These are phyloP conservation scores for Eulemur rubriventer DNA, from an alignment of 2,797 vertebrate species.

Conservation along the genomic window DNA sequence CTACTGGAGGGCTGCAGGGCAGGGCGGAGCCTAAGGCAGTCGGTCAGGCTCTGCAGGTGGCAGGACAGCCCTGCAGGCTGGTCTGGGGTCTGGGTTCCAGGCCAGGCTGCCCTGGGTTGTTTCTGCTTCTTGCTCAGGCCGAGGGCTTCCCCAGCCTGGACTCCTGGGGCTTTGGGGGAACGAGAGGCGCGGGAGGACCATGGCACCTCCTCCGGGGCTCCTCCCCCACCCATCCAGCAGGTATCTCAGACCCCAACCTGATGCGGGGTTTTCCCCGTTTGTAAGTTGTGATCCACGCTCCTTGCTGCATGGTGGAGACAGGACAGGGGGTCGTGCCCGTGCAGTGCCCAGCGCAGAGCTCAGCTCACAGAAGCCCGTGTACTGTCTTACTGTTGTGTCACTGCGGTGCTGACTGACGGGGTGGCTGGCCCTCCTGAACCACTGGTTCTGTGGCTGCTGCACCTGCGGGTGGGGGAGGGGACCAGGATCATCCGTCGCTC, in stretches of 20 bases:
- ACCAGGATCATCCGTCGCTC: too few relatives aligned
- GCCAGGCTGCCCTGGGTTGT: background rate
- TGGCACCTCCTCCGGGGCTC: background rate
- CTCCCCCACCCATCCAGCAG: fast-evolving
- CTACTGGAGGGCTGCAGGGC: background rate
- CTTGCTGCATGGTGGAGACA: fast-evolving
- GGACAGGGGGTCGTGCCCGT: fast-evolving
- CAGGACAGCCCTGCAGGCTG: background rate
- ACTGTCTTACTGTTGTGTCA: fast-evolving
- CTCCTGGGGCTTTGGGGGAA: background rate
- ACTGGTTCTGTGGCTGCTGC: background rate
- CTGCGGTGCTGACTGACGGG: fast-evolving
- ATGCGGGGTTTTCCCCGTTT: fast-evolving
- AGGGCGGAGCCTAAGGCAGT: background rate
- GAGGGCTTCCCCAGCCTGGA: background rate
- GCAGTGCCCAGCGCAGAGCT: fast-evolving
- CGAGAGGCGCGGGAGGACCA: too few relatives aligned
- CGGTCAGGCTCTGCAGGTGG: background rate
- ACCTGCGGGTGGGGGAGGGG: too few relatives aligned
- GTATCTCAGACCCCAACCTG: background rate
- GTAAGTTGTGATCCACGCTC: fast-evolving
- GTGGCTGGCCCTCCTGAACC: background rate
- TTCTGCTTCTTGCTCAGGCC: background rate
- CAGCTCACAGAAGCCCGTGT: fast-evolving
- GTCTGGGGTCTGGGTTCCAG: background rate